A percentile compares a stretch with the other conserved stretches of the same genome.
These are phyloP conservation scores for Thera obeliscata DNA, from an alignment of 2,888 invertebrate species.

Conservation along the genomic window DNA sequence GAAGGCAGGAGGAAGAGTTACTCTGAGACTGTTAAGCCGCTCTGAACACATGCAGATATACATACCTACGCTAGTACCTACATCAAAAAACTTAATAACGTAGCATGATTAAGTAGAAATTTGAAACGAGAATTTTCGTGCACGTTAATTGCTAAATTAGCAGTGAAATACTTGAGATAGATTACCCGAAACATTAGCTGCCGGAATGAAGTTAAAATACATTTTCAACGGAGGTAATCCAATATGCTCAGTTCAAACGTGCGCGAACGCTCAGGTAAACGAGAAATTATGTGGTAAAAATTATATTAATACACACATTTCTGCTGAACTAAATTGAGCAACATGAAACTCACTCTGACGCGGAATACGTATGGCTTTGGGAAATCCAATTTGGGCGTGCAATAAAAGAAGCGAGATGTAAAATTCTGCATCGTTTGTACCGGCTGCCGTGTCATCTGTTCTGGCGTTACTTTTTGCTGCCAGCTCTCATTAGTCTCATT, in stretches of 20 bases:
- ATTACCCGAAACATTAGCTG: slow-evolving; percentile 13
- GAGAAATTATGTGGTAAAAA: slow-evolving; percentile 46
- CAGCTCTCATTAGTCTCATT: slow-evolving; percentile 28
- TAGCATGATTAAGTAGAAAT: neutral
- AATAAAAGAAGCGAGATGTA: slow-evolving; percentile 61
- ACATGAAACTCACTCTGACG: slow-evolving; percentile 55
- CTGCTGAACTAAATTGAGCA: slow-evolving; percentile 51
- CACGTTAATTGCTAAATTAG: neutral
- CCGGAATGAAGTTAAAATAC: slow-evolving; percentile 20
- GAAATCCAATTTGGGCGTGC: slow-evolving; percentile 69
- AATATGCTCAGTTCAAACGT: slow-evolving; percentile 40
- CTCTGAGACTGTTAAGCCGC: no score
- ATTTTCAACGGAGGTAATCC: slow-evolving; percentile 36
- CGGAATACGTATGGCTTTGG: slow-evolving; percentile 54
- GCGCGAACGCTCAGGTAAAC: slow-evolving; percentile 41
- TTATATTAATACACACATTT: slow-evolving; percentile 49
- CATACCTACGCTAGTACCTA: no score
- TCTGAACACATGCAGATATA: no score
- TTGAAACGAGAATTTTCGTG: neutral
- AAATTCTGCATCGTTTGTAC: slow-evolving; percentile 33
- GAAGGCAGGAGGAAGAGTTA: no score
- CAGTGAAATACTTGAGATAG: slow-evolving; percentile 3
- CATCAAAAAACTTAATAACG: no score
- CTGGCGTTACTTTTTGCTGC: slow-evolving; percentile 34
- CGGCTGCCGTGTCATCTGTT: slow-evolving; percentile 41